Conservation (phyloP, 2,888 invertebrate genomes). For the Acronicta alni region DNA sequence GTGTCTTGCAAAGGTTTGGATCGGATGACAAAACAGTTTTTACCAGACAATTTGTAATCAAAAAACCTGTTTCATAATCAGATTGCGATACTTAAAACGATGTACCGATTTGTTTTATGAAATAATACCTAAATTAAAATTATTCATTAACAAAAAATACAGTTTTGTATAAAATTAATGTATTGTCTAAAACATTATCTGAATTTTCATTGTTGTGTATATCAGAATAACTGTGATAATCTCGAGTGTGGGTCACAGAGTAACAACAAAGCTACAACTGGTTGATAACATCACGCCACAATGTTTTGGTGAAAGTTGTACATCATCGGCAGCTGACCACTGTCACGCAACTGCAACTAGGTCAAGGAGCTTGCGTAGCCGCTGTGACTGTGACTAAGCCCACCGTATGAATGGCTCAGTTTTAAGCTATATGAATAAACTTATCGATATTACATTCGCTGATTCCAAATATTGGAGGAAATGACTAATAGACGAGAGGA, state of each 20-base stretch:
- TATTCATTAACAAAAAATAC: conserved; percentile 7
- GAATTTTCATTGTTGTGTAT: conserved; percentile 26
- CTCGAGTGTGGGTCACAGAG: conserved; percentile 40
- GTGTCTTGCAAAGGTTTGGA: conserved; percentile 9
- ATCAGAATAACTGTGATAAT: conserved; percentile 46
- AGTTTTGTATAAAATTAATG: conserved; percentile 33
- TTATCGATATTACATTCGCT: conserved; percentile 47
- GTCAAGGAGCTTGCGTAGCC: conserved; percentile 82
- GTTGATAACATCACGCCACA: conserved; percentile 63
- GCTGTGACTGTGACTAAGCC: conserved; percentile 75
- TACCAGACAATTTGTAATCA: conserved; percentile 12
- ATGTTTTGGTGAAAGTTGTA: conserved; percentile 85
- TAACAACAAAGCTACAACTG: conserved; percentile 44
- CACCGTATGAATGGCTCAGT: conserved; percentile 69
- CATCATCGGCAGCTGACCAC: conserved; percentile 80
- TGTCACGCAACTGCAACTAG: conserved; percentile 76
- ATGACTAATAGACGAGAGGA: conserved; percentile 38
- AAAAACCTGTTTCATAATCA: conserved; percentile 34
- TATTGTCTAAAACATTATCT: conserved; percentile 21
- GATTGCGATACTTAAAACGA: conserved; percentile 17
- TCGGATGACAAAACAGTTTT: conserved; percentile 24
- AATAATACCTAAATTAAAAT: not conserved
- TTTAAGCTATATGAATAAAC: conserved; percentile 63
- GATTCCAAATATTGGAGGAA: conserved; percentile 31
- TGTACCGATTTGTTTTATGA: conserved; percentile 4